A percentile compares a stretch with the other conserved stretches of the same genome.
Evolutionary conservation across 2,113 vertebrate species (phyloP).

Genomic region (Hippocampus comes): DNA sequence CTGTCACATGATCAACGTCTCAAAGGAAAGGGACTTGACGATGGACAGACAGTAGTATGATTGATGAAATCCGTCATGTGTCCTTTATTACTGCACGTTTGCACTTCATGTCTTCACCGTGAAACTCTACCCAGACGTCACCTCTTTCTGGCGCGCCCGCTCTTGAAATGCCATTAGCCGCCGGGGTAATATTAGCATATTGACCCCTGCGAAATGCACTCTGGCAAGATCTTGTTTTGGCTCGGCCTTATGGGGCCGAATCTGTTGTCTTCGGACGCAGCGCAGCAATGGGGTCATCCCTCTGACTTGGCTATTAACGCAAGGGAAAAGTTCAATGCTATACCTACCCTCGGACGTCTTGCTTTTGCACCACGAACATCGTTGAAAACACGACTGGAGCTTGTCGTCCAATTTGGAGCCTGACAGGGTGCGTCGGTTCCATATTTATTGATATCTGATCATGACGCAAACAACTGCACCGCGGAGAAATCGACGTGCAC

Average conservation of each 20-base stretch:
- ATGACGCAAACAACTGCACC: too few relatives aligned
- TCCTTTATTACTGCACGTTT: constrained; percentile 34
- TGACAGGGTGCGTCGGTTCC: background rate
- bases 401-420: background rate
- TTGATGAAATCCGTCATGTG: constrained; percentile 2
- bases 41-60: background rate
- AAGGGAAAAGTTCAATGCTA: background rate
- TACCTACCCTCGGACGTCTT: background rate
- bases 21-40: background rate
- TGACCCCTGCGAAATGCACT: constrained; percentile 76
- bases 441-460: background rate
- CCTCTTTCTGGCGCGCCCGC: constrained; percentile 52
- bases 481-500: too few relatives aligned
- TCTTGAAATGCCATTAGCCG: constrained; percentile 55
- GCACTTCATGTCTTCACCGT: constrained; percentile 26
- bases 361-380: background rate
- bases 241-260: constrained; percentile 65
- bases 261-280: constrained; percentile 32
- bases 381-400: background rate
- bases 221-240: constrained; percentile 70
- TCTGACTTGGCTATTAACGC: background rate
- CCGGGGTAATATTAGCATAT: constrained; percentile 70
- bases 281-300: constrained; percentile 43
- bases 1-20: constrained; percentile 23
- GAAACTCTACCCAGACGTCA: constrained; percentile 52